Percentiles rank a stretch among this genome's conserved stretches.
Conservation (phyloP, 2,888 invertebrate genomes). For the Hemicrepidius hirtus region DNA sequence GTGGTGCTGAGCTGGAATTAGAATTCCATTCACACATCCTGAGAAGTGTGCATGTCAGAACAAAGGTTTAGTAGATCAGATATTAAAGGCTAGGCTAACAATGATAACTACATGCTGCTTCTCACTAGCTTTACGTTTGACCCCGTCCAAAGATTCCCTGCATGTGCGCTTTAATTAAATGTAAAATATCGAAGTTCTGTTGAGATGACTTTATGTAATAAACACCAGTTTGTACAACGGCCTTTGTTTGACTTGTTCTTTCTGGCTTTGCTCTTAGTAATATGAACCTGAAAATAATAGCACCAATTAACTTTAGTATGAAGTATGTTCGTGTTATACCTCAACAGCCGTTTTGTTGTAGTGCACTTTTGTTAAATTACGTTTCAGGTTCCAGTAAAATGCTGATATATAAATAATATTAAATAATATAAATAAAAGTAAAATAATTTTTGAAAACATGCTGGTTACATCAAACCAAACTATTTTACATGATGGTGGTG, state of each 20-base stretch:
- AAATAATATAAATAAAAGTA: too few species aligned
- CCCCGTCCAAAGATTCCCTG: conserved; percentile 37
- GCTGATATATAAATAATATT: too few species aligned
- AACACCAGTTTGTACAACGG: conserved; percentile 29
- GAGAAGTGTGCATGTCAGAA: conserved; percentile 59
- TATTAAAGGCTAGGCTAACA: conserved; percentile 58
- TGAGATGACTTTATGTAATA: conserved; percentile 27
- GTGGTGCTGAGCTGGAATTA: conserved; percentile 43
- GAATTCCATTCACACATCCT: conserved; percentile 57
- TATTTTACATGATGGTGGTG: too few species aligned
- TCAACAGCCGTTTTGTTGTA: background rate
- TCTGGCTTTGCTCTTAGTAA: background rate
- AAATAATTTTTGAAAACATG: too few species aligned
- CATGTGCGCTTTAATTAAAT: conserved; percentile 50
- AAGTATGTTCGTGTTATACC: conserved; percentile 8
- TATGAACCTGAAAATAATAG: conserved; percentile 14
- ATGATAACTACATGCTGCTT: conserved; percentile 48
- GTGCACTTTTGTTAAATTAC: background rate
- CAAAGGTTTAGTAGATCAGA: conserved; percentile 61
- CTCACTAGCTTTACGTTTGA: conserved; percentile 34
- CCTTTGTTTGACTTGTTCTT: conserved; percentile 1
- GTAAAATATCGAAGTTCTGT: conserved; percentile 40
- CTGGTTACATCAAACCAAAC: too few species aligned
- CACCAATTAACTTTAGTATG: conserved; percentile 10
- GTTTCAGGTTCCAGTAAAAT: too few species aligned